Conservation (phyloP, 2,113 vertebrate genomes). For the Camelus bactrianus region DNA sequence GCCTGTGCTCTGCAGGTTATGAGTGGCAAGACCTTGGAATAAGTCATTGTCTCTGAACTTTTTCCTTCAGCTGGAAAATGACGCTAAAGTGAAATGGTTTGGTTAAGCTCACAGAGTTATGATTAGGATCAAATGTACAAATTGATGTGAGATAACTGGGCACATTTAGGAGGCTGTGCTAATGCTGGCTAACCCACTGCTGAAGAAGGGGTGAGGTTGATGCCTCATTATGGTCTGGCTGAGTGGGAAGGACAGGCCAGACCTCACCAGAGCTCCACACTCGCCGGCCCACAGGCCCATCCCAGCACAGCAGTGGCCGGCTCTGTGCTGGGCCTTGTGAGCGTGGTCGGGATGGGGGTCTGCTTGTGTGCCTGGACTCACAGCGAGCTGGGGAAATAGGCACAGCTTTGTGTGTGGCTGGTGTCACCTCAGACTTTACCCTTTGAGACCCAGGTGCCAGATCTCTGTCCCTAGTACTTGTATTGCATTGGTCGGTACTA, state of each 20-base stretch:
- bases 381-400: not conserved
- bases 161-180: not conserved
- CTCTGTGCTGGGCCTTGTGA: not conserved
- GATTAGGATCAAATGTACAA: not conserved
- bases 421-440: not conserved
- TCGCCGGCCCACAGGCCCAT: not conserved
- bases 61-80: not conserved
- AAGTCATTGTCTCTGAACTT: constrained; percentile 28
- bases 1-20: not conserved
- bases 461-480: not conserved
- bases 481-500: not conserved
- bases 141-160: not conserved
- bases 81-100: not conserved
- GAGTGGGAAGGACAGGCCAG: not conserved
- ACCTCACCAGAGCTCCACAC: not conserved
- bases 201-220: not conserved
- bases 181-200: not conserved
- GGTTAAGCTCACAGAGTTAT: not conserved
- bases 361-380: not conserved
- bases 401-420: not conserved
- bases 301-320: not conserved
- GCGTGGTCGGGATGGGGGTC: not conserved
- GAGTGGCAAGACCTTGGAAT: not conserved
- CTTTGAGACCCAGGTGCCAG: not conserved
- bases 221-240: not conserved